phyloP scores from a whole-genome alignment of 2,113 vertebrate species.

The Tetrax tetrax region DNA sequence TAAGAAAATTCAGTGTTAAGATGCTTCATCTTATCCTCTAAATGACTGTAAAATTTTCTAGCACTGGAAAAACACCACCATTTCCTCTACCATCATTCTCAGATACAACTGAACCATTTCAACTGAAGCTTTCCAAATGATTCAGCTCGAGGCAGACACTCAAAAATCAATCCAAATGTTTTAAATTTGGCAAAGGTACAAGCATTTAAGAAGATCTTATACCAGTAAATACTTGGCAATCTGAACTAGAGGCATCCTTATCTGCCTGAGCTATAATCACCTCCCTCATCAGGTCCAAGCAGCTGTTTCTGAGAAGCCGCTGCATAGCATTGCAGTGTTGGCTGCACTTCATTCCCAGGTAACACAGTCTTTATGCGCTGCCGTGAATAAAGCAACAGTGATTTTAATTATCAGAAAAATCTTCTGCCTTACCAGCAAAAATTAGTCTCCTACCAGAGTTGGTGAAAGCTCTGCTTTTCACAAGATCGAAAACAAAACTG shows the following conservation, averaged over 20 bases:
- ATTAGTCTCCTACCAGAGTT: not conserved
- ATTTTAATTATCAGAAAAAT: not conserved
- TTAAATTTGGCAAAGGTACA: constrained; percentile 11
- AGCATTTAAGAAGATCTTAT: not conserved
- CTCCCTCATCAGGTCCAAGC: not conserved
- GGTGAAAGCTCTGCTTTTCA: not conserved
- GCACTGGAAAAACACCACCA: not conserved
- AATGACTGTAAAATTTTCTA: not conserved
- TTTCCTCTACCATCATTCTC: not conserved
- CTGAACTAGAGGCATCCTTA: not conserved
- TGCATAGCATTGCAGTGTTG: not conserved
- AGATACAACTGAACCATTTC: not conserved
- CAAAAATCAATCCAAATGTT: not conserved
- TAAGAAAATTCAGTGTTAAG: not conserved
- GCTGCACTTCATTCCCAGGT: not conserved
- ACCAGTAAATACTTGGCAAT: not conserved
- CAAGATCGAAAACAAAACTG: not conserved
- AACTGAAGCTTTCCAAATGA: not conserved
- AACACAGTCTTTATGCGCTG: not conserved
- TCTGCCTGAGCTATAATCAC: not conserved
- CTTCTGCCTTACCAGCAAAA: not conserved
- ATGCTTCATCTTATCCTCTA: not conserved
- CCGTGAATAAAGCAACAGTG: not conserved
- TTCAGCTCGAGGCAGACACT: constrained; percentile 4
- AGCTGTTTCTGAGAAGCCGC: not conserved